Base-by-base conservation (phyloP, 2,797 vertebrate species). In the Pristis pectinata region DNA sequence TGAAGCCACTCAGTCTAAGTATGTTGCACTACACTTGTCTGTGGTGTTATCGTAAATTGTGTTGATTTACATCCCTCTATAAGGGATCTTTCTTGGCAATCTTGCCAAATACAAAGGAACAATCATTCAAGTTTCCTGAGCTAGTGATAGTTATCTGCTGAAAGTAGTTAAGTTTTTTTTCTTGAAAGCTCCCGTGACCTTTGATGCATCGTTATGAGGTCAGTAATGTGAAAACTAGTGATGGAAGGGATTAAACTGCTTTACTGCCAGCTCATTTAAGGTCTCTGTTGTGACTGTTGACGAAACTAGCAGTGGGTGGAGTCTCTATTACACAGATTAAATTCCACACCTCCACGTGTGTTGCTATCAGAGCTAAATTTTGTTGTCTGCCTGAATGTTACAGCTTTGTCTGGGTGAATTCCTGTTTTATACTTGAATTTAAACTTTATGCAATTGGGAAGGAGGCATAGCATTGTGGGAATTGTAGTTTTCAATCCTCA, bases 241-340 rank as follows among this genome's bases (percentile, higher is more conserved):
- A 91, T 67, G 19, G 9, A 91, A 91, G 9, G 91, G 87, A 91
- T n/a, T 11, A 2, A 91, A 41, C 17, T 67, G 37, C 24, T 34
- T 64, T n/a, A 22, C 56, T 64, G 30, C 59, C 61, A n/a, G 37
- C 59, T 61, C 87, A 91, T 67, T 91, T 91, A 91, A 41, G 9
- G 59, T 41, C n/a, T 91, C 17, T 91, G 61, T 67, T 91, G 87
- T 67, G 87, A 91, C 41, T 30, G 92, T 22, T 93, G 92, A 93
- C 1, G 30, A 94, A 94, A 74, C 44, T 76, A 70, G 70, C 92
- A 56, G 64, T 94, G 92, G 92, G 41, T 94, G 70, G 41, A 74
- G 27, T 41, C 37, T 34, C 49, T 49, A 37, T 49, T 93, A 13
- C 70, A 70, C 41, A 91, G n/a, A 91, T 67, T 91, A 91, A 91